Conservation (phyloP, 2,888 invertebrate genomes). For the Caenorhabditis macrosperma region DNA sequence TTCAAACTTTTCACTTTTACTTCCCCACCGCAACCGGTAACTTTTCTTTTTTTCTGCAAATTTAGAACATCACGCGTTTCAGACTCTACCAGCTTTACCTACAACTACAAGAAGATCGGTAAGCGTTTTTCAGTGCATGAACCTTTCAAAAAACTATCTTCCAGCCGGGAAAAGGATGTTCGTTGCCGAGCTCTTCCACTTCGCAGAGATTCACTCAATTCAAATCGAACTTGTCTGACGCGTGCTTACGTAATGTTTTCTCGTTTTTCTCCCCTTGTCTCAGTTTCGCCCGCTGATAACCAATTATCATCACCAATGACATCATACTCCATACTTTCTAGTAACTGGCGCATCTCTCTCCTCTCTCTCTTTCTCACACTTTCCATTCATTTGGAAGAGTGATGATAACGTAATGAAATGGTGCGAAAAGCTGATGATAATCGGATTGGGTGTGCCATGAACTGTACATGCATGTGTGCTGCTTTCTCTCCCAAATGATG, state of each 20-base stretch:
- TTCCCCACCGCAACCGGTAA: background rate
- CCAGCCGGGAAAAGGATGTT: constrained; percentile 37
- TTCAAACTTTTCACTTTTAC: no score
- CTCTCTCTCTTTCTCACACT: constrained; percentile 8
- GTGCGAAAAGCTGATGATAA: constrained; percentile 34
- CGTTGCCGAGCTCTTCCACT: background rate
- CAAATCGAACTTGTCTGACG: constrained; percentile 33
- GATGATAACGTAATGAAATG: constrained; percentile 16
- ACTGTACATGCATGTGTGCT: background rate
- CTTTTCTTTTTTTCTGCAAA: no score
- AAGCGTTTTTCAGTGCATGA: constrained; percentile 3
- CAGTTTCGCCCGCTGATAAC: background rate
- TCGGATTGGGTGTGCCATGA: constrained; percentile 46
- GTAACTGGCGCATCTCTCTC: constrained; percentile 1
- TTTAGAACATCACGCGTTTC: no score
- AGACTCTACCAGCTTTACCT: background rate
- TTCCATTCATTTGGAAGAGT: constrained; percentile 1
- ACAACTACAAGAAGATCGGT: constrained; percentile 4
- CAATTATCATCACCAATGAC: constrained; percentile 26
- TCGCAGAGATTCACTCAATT: background rate
- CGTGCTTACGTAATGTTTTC: constrained; percentile 46
- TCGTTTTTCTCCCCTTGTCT: background rate
- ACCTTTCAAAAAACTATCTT: background rate
- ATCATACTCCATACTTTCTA: constrained; percentile 28
- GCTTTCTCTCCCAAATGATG: background rate